Conservation (phyloP, 2,888 invertebrate species). For the Leptinotarsa haldemani region DNA sequence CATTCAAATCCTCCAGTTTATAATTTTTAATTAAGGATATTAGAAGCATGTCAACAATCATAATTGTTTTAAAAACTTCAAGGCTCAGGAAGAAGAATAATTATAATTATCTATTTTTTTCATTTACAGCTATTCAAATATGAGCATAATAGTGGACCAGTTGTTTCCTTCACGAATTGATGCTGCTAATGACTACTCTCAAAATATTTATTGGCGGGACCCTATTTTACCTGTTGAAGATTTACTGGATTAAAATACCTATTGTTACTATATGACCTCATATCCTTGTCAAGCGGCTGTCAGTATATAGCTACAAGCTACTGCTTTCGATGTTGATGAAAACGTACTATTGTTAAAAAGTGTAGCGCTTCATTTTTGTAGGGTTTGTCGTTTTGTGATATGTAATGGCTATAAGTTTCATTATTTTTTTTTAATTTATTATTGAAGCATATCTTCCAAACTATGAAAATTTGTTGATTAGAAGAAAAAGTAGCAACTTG, state of each 20-base stretch:
- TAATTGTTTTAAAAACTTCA: neutral
- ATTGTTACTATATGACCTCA: slow-evolving; percentile 11
- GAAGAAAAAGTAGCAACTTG: neutral
- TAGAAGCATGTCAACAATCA: too few relatives aligned
- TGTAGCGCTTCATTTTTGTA: slow-evolving; percentile 18
- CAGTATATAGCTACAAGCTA: slow-evolving; percentile 30
- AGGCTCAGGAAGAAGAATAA: too few relatives aligned
- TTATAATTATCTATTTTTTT: neutral
- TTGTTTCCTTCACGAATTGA: slow-evolving; percentile 89
- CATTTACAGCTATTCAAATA: slow-evolving; percentile 86
- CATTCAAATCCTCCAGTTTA: too few relatives aligned
- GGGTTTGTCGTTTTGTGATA: slow-evolving; percentile 16
- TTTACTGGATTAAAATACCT: slow-evolving; percentile 49
- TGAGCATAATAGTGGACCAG: slow-evolving; percentile 95
- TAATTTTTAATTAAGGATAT: too few relatives aligned
- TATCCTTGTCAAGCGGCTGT: slow-evolving; percentile 30
- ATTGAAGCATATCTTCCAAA: slow-evolving; percentile 5
- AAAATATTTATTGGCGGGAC: slow-evolving; percentile 93
- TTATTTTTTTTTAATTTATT: neutral
- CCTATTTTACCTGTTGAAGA: slow-evolving; percentile 74
- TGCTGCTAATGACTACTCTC: slow-evolving; percentile 79
- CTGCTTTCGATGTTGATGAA: slow-evolving; percentile 33
- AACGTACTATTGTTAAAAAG: slow-evolving; percentile 14
- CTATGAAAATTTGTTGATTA: neutral
- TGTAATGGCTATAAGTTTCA: slow-evolving; percentile 4